Evolutionary conservation across 2,888 invertebrate genomes (phyloP).

Genomic region (Gandaritis pyraliata): DNA sequence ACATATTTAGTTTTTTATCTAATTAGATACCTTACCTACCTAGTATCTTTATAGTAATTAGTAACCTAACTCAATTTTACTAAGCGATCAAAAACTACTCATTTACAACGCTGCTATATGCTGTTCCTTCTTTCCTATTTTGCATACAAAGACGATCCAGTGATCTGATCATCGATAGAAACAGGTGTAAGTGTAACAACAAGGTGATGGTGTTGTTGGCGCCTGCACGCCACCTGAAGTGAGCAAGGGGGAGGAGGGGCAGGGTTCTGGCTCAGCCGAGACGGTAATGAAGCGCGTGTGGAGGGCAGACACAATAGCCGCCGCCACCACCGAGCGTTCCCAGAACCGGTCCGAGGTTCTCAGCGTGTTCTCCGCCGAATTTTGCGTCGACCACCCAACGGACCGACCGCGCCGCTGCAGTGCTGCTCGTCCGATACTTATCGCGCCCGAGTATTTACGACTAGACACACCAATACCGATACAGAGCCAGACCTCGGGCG

Average conservation of each 20-base stretch:
- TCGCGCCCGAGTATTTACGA: conserved; percentile 76
- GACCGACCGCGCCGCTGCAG: conserved; percentile 57
- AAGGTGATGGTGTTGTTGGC: conserved; percentile 59
- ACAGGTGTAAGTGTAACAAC: conserved; percentile 44
- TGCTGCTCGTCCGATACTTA: conserved; percentile 70
- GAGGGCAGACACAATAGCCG: conserved; percentile 79
- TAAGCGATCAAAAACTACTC: not conserved
- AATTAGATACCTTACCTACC: no score
- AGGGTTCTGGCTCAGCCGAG: conserved; percentile 44
- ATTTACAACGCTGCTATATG: not conserved
- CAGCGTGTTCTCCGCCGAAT: conserved; percentile 76
- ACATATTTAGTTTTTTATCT: not conserved
- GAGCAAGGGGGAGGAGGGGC: conserved; percentile 35
- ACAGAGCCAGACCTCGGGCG: conserved; percentile 57
- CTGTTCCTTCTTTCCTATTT: not conserved
- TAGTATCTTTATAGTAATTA: no score
- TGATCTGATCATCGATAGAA: conserved; percentile 33
- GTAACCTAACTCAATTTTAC: not conserved
- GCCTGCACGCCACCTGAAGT: conserved; percentile 48
- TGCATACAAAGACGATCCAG: conserved; percentile 8
- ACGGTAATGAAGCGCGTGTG: conserved; percentile 74
- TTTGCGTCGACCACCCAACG: conserved; percentile 82
- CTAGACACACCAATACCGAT: conserved; percentile 68
- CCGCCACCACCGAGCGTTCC: conserved; percentile 74
- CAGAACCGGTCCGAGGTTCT: conserved; percentile 77